Evolutionary conservation across 2,113 vertebrate species (phyloP).

Genomic region (Cichladusa arquata): DNA sequence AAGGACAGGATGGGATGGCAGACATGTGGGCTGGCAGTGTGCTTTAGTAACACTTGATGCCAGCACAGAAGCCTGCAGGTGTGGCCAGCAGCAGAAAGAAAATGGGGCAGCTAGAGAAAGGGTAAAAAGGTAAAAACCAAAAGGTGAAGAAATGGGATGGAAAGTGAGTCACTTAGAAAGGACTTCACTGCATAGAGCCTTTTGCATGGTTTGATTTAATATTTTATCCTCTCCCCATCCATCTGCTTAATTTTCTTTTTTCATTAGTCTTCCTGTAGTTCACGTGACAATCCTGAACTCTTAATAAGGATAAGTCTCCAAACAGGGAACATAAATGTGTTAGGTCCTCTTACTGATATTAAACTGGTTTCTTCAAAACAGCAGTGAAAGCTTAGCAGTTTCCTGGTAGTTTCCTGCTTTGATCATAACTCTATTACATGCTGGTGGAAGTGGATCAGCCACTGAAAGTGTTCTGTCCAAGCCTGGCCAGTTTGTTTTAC

Average conservation of each 20-base stretch:
- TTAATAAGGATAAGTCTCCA: background rate
- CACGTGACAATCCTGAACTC: fast-evolving
- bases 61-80: background rate
- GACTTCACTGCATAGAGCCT: background rate
- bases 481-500: background rate
- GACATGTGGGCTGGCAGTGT: background rate
- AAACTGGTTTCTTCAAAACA: background rate
- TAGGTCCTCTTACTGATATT: background rate
- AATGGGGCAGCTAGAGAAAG: background rate
- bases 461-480: background rate
- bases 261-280: background rate
- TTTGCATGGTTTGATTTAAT: background rate
- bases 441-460: background rate
- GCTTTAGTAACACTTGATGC: background rate
- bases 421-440: background rate
- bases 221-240: background rate
- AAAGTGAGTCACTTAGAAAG: background rate
- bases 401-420: background rate
- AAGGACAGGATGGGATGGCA: background rate
- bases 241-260: background rate
- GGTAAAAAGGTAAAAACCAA: background rate
- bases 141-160: background rate
- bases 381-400: background rate
- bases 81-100: background rate
- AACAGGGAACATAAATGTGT: background rate